These are phyloP conservation scores for Oreochromis tanganicae DNA, from an alignment of 2,113 vertebrate genomes.

Conservation along the genomic window DNA sequence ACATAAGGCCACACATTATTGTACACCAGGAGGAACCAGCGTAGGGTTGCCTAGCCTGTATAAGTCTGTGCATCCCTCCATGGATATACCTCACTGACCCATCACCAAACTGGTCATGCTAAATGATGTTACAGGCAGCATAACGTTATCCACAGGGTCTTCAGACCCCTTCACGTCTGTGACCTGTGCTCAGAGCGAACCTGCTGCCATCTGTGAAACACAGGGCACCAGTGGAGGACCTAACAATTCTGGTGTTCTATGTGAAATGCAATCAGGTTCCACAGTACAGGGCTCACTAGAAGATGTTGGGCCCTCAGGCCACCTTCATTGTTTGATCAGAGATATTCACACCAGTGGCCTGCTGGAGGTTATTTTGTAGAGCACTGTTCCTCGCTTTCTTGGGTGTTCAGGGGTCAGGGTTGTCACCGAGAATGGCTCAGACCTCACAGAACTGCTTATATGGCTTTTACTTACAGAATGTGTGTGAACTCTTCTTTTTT, in stretches of 20 bases:
- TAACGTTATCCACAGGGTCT: fast-evolving
- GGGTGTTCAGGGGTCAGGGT: neutral
- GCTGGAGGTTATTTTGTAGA: neutral
- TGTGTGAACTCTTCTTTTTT: neutral
- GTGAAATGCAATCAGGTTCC: neutral
- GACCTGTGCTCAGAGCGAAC: neutral
- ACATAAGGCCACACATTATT: neutral
- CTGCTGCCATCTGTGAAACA: neutral
- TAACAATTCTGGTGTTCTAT: fast-evolving
- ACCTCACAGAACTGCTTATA: neutral
- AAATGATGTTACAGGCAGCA: neutral
- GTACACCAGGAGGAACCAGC: neutral
- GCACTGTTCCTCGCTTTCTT: neutral
- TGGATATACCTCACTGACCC: neutral
- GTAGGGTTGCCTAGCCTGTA: neutral
- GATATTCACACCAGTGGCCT: neutral
- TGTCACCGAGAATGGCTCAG: neutral
- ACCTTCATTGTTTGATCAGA: neutral
- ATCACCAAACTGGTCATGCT: neutral
- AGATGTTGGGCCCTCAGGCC: neutral
- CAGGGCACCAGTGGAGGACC: neutral
- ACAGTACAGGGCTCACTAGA: neutral
- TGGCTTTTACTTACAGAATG: neutral
- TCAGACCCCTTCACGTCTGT: neutral
- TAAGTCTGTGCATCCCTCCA: neutral